Evolutionary conservation across 1,140 invertebrate species (phyloP).

Genomic region (Pantala flavescens): DNA sequence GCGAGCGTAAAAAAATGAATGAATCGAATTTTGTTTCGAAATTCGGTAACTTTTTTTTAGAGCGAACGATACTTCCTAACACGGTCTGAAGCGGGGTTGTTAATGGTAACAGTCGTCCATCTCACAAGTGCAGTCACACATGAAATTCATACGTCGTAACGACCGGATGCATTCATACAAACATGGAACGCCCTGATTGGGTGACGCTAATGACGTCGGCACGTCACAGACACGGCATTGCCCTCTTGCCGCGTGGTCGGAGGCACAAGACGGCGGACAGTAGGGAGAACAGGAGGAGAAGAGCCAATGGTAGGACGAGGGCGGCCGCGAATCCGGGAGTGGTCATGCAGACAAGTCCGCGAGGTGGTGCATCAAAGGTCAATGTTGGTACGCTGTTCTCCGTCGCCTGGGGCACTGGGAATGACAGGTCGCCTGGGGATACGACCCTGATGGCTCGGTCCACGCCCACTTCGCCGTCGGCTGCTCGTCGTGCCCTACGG

Average conservation of each 20-base stretch:
- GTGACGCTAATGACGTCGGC: no score
- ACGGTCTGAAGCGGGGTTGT: no score
- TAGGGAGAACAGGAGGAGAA: slow-evolving; percentile 69
- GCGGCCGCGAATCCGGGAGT: slow-evolving; percentile 79
- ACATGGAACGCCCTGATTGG: no score
- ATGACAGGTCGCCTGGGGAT: slow-evolving; percentile 73
- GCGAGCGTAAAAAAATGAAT: no score
- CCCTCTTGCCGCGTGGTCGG: slow-evolving; percentile 29
- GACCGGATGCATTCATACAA: no score
- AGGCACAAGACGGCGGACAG: slow-evolving; percentile 75
- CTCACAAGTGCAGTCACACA: no score
- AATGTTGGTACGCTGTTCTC: background rate
- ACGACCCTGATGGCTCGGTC: slow-evolving; percentile 75
- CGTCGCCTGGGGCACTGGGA: slow-evolving; percentile 51
- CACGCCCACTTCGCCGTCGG: slow-evolving; percentile 65
- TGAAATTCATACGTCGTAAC: no score
- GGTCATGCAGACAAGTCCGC: slow-evolving; percentile 78
- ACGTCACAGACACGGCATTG: slow-evolving; percentile 42
- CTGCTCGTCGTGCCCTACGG: slow-evolving; percentile 47
- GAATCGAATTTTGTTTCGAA: no score
- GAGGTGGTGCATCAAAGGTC: slow-evolving; percentile 30
- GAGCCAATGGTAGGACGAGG: slow-evolving; percentile 63
- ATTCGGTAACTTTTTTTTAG: no score
- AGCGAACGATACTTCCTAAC: no score
- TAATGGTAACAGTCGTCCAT: no score